phyloP scores from a whole-genome alignment of 2,797 vertebrate species.

The Ceyx erithaca region DNA sequence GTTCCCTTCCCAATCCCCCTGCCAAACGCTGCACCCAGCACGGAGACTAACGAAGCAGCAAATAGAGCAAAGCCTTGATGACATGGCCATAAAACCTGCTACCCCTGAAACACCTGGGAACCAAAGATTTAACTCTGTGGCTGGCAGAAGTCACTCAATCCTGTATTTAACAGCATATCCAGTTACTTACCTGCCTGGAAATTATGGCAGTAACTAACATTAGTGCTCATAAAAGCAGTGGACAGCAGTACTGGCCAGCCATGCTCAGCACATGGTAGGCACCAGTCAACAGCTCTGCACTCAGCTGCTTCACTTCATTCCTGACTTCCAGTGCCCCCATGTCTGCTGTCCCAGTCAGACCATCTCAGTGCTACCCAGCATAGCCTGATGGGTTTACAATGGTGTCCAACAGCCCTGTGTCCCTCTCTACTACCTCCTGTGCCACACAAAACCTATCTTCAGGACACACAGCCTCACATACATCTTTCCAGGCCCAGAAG shows the following conservation, averaged over 20 bases:
- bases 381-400: neutral
- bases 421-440: rapidly evolving
- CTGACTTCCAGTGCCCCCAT: rapidly evolving
- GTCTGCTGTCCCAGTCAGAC: neutral
- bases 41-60: conserved; percentile 9
- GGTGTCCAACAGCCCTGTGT: neutral
- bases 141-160: neutral
- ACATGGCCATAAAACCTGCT: neutral
- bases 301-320: neutral
- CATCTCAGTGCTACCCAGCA: neutral
- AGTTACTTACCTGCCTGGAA: neutral
- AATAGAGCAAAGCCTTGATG: neutral
- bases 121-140: neutral
- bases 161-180: neutral
- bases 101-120: conserved; percentile 7
- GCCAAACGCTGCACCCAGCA: neutral
- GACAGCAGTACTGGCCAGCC: neutral
- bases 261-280: neutral
- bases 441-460: neutral
- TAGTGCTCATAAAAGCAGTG: neutral
- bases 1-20: neutral
- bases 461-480: neutral
- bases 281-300: neutral
- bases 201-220: neutral
- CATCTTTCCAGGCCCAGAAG: neutral